Evolutionary conservation across 2,797 vertebrate species (phyloP), one percentile per base, ranked within the genome.

Genomic region (Enteromius viviparus): DNA sequence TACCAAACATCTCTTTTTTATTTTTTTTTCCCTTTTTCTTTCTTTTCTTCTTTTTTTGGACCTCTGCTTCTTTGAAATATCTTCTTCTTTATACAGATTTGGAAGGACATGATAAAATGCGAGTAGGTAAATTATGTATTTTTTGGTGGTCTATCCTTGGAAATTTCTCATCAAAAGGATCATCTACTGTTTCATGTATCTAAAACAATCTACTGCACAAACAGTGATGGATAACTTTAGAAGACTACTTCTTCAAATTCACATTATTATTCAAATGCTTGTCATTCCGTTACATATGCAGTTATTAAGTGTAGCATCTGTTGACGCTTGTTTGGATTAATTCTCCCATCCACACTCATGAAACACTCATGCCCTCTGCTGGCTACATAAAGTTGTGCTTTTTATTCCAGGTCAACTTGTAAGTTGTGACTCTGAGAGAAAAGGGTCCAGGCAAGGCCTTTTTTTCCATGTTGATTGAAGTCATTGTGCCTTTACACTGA

Each of bases 301-400:
- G 58, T 71, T 58, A 42, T 70, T 70, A 55, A 53, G 3, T 49
- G 55, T 37, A 66, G 47, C 70, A 66, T 82, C 60, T 76, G 45
- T 66, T 82, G 29, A 37, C 26, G 70, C 49, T 66, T 55, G 45
- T 82, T 23, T 37, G 45, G n/a, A 45, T 68, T 76, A 66, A 42
- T 53, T 49, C 58, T 6, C 12, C 19, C 26, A 62, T 37, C 23
- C 12, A 64, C 29, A 64, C 19, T 62, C 2, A 15, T 42, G 45
- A 19, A 34, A 5, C 34, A 58, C 60, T n/a, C 66, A 37, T 77
- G 75, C 81, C 85, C 45, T 82, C 87, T 86, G 60, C 72, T 80
- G 80, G 76, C 82, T 62, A 26, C 26, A 26, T 66, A 53, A 53
- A 51, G 53, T 76, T 78, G 12, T 82, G 78, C 32, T 55, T 37